Evolutionary conservation across 2,113 vertebrate genomes (phyloP).

Genomic region (Zingel zingel): DNA sequence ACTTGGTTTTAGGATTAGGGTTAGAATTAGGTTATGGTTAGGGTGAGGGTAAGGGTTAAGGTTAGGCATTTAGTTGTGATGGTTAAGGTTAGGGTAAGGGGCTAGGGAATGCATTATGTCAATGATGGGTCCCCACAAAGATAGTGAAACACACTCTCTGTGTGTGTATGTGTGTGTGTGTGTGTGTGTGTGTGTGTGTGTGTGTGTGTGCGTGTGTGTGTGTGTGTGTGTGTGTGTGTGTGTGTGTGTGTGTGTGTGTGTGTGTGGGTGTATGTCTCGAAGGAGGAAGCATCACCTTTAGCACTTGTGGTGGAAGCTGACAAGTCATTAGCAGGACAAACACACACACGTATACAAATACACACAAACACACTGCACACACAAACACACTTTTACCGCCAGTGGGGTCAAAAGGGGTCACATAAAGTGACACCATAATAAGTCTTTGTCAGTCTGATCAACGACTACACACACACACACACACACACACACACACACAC

Average conservation of each 20-base stretch:
- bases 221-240: slow-evolving; percentile 17
- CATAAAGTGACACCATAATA: slow-evolving; percentile 68
- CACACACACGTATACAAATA: slow-evolving; percentile 44
- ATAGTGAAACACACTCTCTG: too few species aligned
- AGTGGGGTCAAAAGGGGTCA: slow-evolving; percentile 65
- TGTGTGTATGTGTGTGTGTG: too few species aligned
- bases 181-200: slow-evolving; percentile 10
- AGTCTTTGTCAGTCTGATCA: slow-evolving; percentile 80
- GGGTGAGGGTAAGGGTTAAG: too few species aligned
- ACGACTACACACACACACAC: slow-evolving; percentile 63
- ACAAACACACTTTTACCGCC: slow-evolving; percentile 54
- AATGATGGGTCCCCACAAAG: too few species aligned
- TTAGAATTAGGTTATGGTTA: too few species aligned
- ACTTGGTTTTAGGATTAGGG: too few species aligned
- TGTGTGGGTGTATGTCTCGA: slow-evolving; percentile 15
- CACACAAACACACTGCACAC: neutral
- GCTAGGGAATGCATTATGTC: too few species aligned
- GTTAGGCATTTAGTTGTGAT: too few species aligned
- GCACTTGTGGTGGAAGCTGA: slow-evolving; percentile 66
- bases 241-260: slow-evolving; percentile 11
- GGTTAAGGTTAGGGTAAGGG: too few species aligned
- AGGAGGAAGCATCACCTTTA: slow-evolving; percentile 73
- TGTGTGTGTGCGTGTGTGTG: neutral
- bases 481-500: slow-evolving; percentile 45
- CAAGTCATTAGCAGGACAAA: slow-evolving; percentile 73